These are phyloP conservation scores for Fragum fragum DNA, from an alignment of 2,888 invertebrate species.

Conservation along the genomic window DNA sequence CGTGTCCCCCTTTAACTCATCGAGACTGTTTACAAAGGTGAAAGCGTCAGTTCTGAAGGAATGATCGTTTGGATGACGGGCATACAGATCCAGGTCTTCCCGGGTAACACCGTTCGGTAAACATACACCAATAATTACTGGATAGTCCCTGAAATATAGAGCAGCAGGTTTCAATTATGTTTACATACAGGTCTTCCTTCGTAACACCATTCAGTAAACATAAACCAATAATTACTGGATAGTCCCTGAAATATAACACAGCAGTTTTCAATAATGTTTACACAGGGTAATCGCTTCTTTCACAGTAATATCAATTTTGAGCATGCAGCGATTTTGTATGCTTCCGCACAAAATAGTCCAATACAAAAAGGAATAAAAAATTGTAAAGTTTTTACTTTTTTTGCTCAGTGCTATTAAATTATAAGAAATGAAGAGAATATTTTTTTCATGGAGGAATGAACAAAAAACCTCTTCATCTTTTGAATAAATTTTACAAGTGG, in stretches of 20 bases:
- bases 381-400: too few species aligned
- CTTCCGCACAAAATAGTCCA: too few species aligned
- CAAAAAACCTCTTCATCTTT: too few species aligned
- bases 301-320: too few species aligned
- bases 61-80: not conserved
- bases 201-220: slow-evolving; percentile 31
- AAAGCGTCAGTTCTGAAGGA: not conserved
- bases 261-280: too few species aligned
- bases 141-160: slow-evolving; percentile 26
- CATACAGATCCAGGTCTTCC: not conserved
- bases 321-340: too few species aligned
- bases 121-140: slow-evolving; percentile 39
- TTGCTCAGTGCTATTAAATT: too few species aligned
- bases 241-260: slow-evolving; percentile 28
- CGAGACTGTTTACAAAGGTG: slow-evolving; percentile 20
- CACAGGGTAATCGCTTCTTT: too few species aligned
- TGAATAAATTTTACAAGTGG: too few species aligned
- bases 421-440: not conserved
- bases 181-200: not conserved
- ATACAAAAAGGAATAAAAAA: too few species aligned
- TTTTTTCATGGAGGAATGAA: too few species aligned
- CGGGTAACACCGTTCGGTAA: slow-evolving; percentile 13
- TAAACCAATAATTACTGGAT: slow-evolving; percentile 33
- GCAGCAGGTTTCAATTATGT: too few species aligned
- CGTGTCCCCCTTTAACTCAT: slow-evolving; percentile 21